phyloP scores from a whole-genome alignment of 1,140 invertebrate species.

The Cherax destructor region DNA sequence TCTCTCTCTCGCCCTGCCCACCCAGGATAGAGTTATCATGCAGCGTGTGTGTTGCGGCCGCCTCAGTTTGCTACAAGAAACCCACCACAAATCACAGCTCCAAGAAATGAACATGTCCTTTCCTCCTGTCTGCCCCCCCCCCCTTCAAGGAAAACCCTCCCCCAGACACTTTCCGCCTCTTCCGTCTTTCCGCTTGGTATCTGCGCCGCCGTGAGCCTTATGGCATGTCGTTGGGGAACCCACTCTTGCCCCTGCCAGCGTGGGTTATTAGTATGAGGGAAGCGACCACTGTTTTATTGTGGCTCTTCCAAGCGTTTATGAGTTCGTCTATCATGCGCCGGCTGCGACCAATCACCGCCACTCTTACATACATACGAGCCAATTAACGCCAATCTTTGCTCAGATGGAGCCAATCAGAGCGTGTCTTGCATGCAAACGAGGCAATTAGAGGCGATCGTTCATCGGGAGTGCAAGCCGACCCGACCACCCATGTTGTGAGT shows the following conservation, averaged over 20 bases:
- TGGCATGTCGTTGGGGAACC: neutral
- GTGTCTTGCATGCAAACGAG: constrained; percentile 56
- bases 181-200: neutral
- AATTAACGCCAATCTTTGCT: constrained; percentile 68
- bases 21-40: neutral
- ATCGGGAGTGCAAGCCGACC: constrained; percentile 12
- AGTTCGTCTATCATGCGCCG: constrained; percentile 61
- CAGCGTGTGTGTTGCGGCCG: neutral
- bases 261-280: constrained; percentile 65
- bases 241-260: neutral
- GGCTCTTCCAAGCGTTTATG: constrained; percentile 60
- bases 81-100: constrained; percentile 50
- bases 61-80: constrained; percentile 16
- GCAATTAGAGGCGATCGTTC: constrained; percentile 59
- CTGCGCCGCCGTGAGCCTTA: neutral
- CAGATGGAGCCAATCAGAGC: constrained; percentile 48
- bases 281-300: constrained; percentile 67
- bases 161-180: neutral
- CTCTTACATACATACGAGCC: constrained; percentile 66
- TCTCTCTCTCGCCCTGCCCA: no score
- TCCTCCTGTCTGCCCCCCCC: constrained; percentile 3
- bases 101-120: constrained; percentile 56
- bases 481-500: neutral
- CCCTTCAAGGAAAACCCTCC: neutral
- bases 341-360: constrained; percentile 58